Percentiles rank a stretch among this genome's conserved stretches.
Conservation (phyloP, 2,797 vertebrate species). For the Botia almorhae region DNA sequence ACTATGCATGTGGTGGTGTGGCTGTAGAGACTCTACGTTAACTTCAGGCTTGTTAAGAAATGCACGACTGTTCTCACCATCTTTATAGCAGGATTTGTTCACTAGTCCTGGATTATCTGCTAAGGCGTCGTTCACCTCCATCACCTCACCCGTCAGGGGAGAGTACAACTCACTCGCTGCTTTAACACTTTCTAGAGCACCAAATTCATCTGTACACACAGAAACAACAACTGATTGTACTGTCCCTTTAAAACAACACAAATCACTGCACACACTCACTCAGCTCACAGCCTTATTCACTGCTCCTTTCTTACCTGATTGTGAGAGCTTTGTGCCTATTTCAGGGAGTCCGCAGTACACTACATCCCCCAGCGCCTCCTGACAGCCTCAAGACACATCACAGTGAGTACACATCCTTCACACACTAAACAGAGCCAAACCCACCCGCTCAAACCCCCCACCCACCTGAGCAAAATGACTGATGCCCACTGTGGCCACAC, state of each 20-base stretch:
- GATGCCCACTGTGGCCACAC: conserved; percentile 93
- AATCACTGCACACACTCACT: too few relatives aligned
- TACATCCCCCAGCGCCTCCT: conserved; percentile 97
- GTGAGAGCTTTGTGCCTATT: conserved; percentile 89
- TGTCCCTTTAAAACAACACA: too few relatives aligned
- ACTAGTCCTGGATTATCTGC: conserved; percentile 93
- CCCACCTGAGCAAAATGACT: conserved; percentile 94
- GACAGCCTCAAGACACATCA: conserved; percentile 43
- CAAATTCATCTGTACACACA: conserved; percentile 89
- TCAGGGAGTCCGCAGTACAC: conserved; percentile 98
- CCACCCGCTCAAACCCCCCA: too few relatives aligned
- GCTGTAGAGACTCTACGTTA: too few relatives aligned
- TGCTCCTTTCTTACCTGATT: conserved; percentile 81
- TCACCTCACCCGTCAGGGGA: conserved; percentile 92
- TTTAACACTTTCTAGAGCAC: conserved; percentile 97
- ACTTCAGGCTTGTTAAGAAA: neutral
- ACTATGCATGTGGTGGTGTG: too few relatives aligned
- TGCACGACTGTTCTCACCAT: conserved; percentile 80
- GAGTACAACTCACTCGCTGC: conserved; percentile 97
- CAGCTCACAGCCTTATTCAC: neutral
- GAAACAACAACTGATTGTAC: too few relatives aligned
- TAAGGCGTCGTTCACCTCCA: conserved; percentile 87
- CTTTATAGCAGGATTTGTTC: conserved; percentile 96
- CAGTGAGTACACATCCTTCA: neutral
- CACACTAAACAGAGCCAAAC: neutral